A percentile compares a stretch with the other conserved stretches of the same genome.
Conservation (phyloP, 2,797 vertebrate genomes). For the Periophthalmus magnuspinnatus region DNA sequence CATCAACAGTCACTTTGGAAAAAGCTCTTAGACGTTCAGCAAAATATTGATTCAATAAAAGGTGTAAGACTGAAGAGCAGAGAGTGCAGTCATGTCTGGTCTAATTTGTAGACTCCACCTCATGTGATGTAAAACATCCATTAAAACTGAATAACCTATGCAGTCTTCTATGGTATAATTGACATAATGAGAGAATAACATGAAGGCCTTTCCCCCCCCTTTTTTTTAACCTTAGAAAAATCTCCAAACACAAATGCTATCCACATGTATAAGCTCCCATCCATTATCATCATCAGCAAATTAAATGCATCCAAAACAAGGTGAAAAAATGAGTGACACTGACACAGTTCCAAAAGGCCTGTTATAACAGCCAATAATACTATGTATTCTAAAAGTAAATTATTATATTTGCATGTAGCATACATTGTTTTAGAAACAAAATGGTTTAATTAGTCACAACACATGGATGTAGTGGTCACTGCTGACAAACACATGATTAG, state of each 20-base stretch:
- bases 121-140: not conserved
- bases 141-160: not conserved
- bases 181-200: not conserved
- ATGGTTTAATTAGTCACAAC: too few species aligned
- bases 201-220: not conserved
- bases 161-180: not conserved
- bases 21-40: constrained; percentile 23
- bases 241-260: too few species aligned
- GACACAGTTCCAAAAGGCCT: not conserved
- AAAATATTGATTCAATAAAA: constrained; percentile 67
- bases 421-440: too few species aligned
- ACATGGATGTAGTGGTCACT: not conserved
- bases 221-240: too few species aligned
- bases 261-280: too few species aligned
- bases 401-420: too few species aligned
- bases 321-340: not conserved
- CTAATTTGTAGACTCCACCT: constrained; percentile 13
- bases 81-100: constrained; percentile 49
- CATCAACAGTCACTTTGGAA: constrained; percentile 46
- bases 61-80: constrained; percentile 44
- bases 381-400: too few species aligned
- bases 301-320: too few species aligned
- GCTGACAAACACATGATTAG: not conserved
- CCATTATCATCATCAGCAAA: too few species aligned
- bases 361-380: not conserved